Evolutionary conservation across 2,797 vertebrate species (phyloP), one percentile per base, ranked within the genome.

Genomic region (Lutjanus campechanus): DNA sequence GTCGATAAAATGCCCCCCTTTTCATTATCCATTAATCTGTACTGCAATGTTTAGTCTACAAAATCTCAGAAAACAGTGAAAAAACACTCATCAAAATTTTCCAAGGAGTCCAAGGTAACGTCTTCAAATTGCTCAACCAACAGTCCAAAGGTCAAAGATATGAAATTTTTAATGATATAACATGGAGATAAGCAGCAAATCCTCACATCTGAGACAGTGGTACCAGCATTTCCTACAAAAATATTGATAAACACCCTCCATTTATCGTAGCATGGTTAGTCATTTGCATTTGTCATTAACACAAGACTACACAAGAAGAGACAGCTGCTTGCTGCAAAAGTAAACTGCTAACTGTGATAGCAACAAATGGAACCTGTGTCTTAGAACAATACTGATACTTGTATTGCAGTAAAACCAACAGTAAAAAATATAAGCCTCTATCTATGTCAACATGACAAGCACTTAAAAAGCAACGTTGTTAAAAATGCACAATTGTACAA

Each of bases 401-500:
- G 15, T 53, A 11, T 15, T 11, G 29, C 8, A 7, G 8, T 9
- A 8, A 41, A 66, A 16, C 17, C 22, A n/a, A n/a, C n/a, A n/a
- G n/a, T n/a, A 76, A 15, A 2, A 40, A 60, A 55, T 47, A 20
- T 43, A 5, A 43, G 25, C 16, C 60, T 60, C 9, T 22, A 29
- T 79, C 56, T 79, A 8, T 4, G 43, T 86, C 77, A 73, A 61
- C 64, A 17, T 25, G 41, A 72, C 22, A 22, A 29, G 29, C 68
- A 68, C 70, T 80, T 68, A 41, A 63, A 65, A 43, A 64, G 63
- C 60, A 66, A 36, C 0, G 55, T 0, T 54, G 67, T 64, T 60
- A 78, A 83, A 90, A 73, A 66, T 8, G 11, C 8, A 4, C 60
- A 41, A 69, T n/a, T 72, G 69, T 72, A 61, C 72, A 62, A 83